Conservation (phyloP, 1,140 invertebrate genomes). For the Doryteuthis pealeii region DNA sequence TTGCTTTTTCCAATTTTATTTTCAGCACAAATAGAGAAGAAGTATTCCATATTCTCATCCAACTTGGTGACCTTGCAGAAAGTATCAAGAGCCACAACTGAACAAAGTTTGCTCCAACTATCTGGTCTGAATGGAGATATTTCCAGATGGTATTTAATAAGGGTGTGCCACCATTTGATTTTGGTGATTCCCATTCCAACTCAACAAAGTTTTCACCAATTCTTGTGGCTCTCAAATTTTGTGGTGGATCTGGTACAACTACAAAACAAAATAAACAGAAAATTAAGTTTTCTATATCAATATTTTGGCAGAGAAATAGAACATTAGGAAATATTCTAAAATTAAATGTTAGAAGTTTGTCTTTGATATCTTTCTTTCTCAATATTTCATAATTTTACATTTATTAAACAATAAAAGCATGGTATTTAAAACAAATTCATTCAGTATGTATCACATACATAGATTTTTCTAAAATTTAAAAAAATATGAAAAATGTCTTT, state of each 20-base stretch:
- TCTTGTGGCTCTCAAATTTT: slow-evolving; percentile 87
- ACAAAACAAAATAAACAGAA: slow-evolving; percentile 66
- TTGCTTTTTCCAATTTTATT: slow-evolving; percentile 93
- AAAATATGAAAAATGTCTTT: no score
- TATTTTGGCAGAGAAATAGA: not conserved
- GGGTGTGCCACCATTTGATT: slow-evolving; percentile 71
- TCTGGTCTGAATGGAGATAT: slow-evolving; percentile 47
- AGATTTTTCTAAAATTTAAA: no score
- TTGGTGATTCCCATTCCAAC: slow-evolving; percentile 86
- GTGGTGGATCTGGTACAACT: slow-evolving; percentile 87
- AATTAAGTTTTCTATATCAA: not conserved
- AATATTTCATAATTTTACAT: no score
- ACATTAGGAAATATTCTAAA: not conserved
- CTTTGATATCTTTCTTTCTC: no score
- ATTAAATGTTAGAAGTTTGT: not conserved
- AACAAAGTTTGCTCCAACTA: slow-evolving; percentile 47
- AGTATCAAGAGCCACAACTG: slow-evolving; percentile 74
- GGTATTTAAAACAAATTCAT: no score
- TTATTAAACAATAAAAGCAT: no score
- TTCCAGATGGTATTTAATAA: slow-evolving; percentile 62
- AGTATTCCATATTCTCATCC: slow-evolving; percentile 82
- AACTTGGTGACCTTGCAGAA: slow-evolving; percentile 82
- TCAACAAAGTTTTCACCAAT: slow-evolving; percentile 85
- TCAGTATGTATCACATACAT: no score
- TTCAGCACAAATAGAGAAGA: slow-evolving; percentile 89